Percentiles rank a stretch among this genome's conserved stretches.
These are phyloP conservation scores for Chaetura pelagica DNA, from an alignment of 2,113 vertebrate species.

Conservation along the genomic window DNA sequence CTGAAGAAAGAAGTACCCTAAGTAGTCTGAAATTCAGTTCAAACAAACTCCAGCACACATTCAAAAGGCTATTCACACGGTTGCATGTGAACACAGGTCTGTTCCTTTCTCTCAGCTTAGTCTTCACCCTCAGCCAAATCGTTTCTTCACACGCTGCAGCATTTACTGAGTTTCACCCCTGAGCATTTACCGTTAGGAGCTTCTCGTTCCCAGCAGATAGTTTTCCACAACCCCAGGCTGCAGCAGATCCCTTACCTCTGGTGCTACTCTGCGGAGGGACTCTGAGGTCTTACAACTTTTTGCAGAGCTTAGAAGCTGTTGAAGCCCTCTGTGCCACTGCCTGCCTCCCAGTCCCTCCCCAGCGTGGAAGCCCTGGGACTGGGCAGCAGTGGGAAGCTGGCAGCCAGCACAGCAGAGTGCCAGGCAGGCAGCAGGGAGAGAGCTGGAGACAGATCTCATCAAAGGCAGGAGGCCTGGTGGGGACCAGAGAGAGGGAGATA, in stretches of 20 bases:
- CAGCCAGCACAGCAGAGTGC: neutral
- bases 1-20: neutral
- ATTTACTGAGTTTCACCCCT: neutral
- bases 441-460: constrained; percentile 2
- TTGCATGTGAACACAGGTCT: neutral
- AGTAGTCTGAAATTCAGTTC: neutral
- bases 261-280: constrained; percentile 3
- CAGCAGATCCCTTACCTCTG: constrained; percentile 47
- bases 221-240: neutral
- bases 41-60: neutral
- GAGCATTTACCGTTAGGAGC: rapidly evolving
- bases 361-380: neutral
- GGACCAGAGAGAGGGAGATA: neutral
- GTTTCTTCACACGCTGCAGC: neutral
- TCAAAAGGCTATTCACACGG: neutral
- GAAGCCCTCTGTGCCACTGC: neutral
- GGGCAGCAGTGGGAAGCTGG: neutral
- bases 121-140: neutral
- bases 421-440: neutral
- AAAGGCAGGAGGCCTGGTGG: constrained; percentile 21
- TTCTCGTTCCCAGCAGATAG: neutral
- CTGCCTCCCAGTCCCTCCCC: neutral
- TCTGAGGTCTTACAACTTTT: constrained; percentile 27
- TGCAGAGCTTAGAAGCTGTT: neutral
- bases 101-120: neutral